Percentiles rank a stretch among this genome's conserved stretches.
Evolutionary conservation across 2,797 vertebrate genomes (phyloP).

Genomic region (Anisognathus igniventris): DNA sequence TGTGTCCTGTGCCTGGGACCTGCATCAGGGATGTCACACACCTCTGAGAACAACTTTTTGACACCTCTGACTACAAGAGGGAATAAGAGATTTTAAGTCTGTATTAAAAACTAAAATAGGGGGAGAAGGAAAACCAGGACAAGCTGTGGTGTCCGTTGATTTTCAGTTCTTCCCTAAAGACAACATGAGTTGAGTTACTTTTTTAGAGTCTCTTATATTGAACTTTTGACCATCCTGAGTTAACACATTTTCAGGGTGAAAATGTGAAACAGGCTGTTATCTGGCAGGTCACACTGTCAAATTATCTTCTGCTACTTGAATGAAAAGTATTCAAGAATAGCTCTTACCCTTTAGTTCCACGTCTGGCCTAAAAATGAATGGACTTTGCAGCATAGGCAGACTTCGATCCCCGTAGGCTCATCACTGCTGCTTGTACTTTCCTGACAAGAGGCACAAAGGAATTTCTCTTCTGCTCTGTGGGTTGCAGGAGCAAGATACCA

Average conservation of each 20-base stretch:
- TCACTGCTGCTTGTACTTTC: not conserved
- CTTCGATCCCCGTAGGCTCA: not conserved
- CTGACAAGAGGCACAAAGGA: not conserved
- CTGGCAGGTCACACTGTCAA: not conserved
- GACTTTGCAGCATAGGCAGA: not conserved
- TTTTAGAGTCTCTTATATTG: not conserved
- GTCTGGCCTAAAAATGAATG: not conserved
- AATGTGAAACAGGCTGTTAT: constrained; percentile 14
- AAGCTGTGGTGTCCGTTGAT: not conserved
- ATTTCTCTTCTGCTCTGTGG: not conserved
- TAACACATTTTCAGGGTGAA: not conserved
- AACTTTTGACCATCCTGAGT: constrained; percentile 5
- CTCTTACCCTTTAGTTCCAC: not conserved
- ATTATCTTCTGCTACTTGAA: not conserved
- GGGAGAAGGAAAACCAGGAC: not conserved
- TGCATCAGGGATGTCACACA: not conserved
- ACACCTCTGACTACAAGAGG: not conserved
- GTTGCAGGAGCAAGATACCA: not conserved
- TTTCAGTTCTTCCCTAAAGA: not conserved
- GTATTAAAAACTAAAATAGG: not conserved
- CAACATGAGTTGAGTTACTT: not conserved
- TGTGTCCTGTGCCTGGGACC: not conserved
- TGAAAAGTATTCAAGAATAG: not conserved
- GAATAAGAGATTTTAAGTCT: not conserved
- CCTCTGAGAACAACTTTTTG: not conserved